phyloP scores from a whole-genome alignment of 2,113 vertebrate genomes.

The Mesitornis unicolor region DNA sequence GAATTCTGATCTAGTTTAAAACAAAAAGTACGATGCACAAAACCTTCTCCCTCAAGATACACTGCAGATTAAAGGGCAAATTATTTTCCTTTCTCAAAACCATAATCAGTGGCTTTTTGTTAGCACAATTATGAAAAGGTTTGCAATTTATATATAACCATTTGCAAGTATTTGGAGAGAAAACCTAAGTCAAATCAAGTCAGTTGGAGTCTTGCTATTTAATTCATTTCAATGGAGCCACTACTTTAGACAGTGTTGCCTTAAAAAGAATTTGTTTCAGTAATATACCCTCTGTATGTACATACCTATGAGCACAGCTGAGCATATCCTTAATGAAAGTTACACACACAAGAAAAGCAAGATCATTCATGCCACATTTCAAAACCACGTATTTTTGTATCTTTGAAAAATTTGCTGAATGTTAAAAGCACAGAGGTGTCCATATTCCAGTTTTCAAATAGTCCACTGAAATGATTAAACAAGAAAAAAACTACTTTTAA shows the following conservation, averaged over 20 bases:
- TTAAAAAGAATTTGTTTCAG: not conserved
- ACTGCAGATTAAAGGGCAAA: not conserved
- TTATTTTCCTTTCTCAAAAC: not conserved
- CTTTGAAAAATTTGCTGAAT: not conserved
- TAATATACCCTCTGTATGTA: not conserved
- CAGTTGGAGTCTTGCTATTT: not conserved
- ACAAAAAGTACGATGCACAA: not conserved
- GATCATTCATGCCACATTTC: not conserved
- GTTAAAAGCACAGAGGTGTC: not conserved
- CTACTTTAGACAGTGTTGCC: not conserved
- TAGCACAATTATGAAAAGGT: not conserved
- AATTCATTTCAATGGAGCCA: not conserved
- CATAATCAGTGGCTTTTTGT: not conserved
- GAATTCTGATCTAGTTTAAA: not conserved
- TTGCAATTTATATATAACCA: not conserved
- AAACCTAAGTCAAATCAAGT: not conserved
- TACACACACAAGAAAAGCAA: not conserved
- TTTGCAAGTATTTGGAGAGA: not conserved
- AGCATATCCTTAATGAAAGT: not conserved
- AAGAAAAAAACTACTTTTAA: not conserved
- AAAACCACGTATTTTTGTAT: not conserved
- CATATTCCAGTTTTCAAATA: not conserved
- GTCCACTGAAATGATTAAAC: not conserved
- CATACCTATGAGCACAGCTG: not conserved
- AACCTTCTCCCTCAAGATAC: not conserved